phyloP scores from a whole-genome alignment of 2,888 invertebrate species.

The Conomelus anceps region DNA sequence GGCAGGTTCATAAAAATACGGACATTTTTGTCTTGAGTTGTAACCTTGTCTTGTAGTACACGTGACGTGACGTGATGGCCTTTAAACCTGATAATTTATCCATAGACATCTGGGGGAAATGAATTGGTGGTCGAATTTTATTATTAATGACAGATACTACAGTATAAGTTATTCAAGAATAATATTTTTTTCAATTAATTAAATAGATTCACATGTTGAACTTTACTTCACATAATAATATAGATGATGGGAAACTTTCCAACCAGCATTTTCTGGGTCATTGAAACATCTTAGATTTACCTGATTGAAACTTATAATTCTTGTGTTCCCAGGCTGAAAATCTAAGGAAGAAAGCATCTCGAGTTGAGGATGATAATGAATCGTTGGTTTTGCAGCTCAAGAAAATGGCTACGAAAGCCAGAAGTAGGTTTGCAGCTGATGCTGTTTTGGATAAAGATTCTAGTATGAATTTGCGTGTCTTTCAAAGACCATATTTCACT shows the following conservation, averaged over 20 bases:
- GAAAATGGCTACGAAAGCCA: constrained; percentile 86
- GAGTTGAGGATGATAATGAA: constrained; percentile 96
- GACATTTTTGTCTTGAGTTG: too few species aligned
- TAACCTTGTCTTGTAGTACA: too few species aligned
- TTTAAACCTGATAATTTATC: too few species aligned
- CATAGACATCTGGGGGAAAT: too few species aligned
- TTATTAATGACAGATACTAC: too few species aligned
- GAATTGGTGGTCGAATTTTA: too few species aligned
- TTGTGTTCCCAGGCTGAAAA: constrained; percentile 65
- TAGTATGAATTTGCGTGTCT: constrained; percentile 19
- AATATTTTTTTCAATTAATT: too few species aligned
- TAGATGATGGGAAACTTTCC: background rate
- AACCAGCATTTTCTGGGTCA: background rate
- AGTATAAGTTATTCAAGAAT: too few species aligned
- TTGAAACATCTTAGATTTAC: background rate
- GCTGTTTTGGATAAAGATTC: constrained; percentile 21
- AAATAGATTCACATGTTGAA: too few species aligned
- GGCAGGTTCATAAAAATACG: too few species aligned
- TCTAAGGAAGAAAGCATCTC: constrained; percentile 80
- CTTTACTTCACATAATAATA: background rate
- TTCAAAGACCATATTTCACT: constrained; percentile 20
- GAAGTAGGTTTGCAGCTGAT: constrained; percentile 54
- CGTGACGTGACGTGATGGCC: too few species aligned
- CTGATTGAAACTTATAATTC: constrained; percentile 13
- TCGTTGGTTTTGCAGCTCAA: constrained; percentile 89